These are phyloP conservation scores for Irena cyanogastra DNA, from an alignment of 2,113 vertebrate genomes.

Conservation along the genomic window DNA sequence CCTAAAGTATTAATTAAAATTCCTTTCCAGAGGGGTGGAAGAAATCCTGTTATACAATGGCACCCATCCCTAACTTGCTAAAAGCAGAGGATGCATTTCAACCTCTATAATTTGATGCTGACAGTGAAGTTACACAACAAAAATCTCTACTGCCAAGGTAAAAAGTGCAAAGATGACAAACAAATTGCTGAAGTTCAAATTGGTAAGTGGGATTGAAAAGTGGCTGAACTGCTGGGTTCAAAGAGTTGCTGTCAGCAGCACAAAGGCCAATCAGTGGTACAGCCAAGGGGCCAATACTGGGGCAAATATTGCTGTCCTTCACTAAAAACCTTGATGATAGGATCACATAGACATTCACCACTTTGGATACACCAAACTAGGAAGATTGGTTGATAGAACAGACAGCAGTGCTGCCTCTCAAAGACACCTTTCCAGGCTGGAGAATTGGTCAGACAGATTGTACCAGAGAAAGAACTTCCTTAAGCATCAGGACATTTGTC, in stretches of 20 bases:
- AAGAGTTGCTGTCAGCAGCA: not conserved
- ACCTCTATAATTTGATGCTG: not conserved
- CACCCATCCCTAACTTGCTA: not conserved
- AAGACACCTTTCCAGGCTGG: not conserved
- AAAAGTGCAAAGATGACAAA: not conserved
- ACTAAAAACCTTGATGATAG: accelerated
- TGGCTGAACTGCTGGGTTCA: not conserved
- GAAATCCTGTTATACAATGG: not conserved
- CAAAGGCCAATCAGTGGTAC: not conserved
- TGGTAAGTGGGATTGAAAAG: accelerated
- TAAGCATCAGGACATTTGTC: accelerated
- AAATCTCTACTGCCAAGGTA: not conserved
- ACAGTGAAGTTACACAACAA: not conserved
- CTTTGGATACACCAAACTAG: not conserved
- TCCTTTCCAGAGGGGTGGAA: not conserved
- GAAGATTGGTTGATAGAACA: accelerated
- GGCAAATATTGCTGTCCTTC: not conserved
- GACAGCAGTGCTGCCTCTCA: not conserved
- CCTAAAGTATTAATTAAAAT: slow-evolving; percentile 19
- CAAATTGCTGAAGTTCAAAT: not conserved
- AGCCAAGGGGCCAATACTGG: not conserved
- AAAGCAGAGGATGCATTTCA: not conserved
- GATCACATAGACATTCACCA: accelerated
- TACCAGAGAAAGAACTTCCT: not conserved
- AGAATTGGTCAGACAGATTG: not conserved